Conservation (phyloP, 2,888 invertebrate species). For the Ophion ventricosus region DNA sequence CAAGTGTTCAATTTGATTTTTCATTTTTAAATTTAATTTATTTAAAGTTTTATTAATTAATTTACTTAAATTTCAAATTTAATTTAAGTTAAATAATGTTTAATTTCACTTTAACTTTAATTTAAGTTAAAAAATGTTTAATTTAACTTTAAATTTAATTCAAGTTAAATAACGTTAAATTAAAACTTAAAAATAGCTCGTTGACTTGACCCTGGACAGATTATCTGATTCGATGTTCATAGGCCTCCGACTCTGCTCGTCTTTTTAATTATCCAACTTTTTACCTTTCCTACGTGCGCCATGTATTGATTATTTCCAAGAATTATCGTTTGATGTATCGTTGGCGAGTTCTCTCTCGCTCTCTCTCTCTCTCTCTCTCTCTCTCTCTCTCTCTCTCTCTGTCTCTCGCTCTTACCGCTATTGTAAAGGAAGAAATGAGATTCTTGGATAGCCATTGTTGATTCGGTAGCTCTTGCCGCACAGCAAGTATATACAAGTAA, state of each 20-base stretch:
- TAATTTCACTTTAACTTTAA: no score
- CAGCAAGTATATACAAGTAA: slow-evolving; percentile 50
- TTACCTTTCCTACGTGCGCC: neutral
- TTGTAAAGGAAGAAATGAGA: neutral
- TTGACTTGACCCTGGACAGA: neutral
- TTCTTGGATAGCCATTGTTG: slow-evolving; percentile 21
- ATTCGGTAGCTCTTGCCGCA: slow-evolving; percentile 25
- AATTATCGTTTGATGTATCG: neutral
- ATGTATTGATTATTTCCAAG: neutral
- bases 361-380: neutral
- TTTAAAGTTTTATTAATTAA: no score
- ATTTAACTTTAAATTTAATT: no score
- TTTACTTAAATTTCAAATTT: no score
- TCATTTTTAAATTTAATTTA: no score
- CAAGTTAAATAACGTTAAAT: no score
- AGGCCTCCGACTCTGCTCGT: neutral
- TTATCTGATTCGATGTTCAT: neutral
- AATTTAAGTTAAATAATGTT: no score
- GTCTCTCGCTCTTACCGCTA: neutral
- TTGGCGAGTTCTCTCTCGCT: neutral
- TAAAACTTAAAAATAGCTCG: no score
- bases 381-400: neutral
- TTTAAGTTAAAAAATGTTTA: no score
- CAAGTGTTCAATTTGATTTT: no score
- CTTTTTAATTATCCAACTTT: neutral